A percentile compares a stretch with the other conserved stretches of the same genome.
phyloP scores from a whole-genome alignment of 2,113 vertebrate species.

The Pomatostomus ruficeps region DNA sequence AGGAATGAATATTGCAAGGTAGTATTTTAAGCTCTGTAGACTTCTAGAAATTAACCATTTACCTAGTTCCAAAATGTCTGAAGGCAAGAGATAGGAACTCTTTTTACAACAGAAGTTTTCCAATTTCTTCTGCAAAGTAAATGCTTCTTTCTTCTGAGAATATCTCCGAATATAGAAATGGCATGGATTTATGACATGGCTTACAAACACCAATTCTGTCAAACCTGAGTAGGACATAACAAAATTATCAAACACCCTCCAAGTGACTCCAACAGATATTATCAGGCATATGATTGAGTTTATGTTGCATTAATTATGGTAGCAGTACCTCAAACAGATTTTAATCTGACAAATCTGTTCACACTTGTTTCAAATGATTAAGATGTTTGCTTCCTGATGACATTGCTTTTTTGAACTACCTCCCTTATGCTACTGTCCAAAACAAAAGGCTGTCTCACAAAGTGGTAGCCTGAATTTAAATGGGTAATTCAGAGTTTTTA shows the following conservation, averaged over 20 bases:
- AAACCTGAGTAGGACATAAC: conserved; percentile 35
- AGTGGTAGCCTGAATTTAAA: not conserved
- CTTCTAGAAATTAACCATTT: not conserved
- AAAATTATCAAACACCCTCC: not conserved
- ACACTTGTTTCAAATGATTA: not conserved
- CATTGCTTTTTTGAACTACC: not conserved
- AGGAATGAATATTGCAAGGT: not conserved
- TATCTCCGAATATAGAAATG: conserved; percentile 85
- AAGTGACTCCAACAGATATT: not conserved
- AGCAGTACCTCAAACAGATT: not conserved
- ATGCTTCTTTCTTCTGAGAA: conserved; percentile 68
- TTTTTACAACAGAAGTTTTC: conserved; percentile 63
- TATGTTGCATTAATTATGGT: not conserved
- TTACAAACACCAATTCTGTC: conserved; percentile 80
- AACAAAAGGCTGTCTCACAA: not conserved
- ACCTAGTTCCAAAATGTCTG: conserved; percentile 81
- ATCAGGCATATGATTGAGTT: not conserved
- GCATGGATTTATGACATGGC: conserved; percentile 82
- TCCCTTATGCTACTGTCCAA: not conserved
- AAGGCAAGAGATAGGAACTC: conserved; percentile 52
- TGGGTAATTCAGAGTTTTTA: not conserved
- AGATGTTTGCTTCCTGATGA: not conserved
- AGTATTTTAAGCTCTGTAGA: not conserved
- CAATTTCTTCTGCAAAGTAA: conserved; percentile 73
- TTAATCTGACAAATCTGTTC: not conserved